A percentile compares a stretch with the other conserved stretches of the same genome.
Conservation (phyloP, 23 tunicate species). For the Clavelina lepadiformis region DNA sequence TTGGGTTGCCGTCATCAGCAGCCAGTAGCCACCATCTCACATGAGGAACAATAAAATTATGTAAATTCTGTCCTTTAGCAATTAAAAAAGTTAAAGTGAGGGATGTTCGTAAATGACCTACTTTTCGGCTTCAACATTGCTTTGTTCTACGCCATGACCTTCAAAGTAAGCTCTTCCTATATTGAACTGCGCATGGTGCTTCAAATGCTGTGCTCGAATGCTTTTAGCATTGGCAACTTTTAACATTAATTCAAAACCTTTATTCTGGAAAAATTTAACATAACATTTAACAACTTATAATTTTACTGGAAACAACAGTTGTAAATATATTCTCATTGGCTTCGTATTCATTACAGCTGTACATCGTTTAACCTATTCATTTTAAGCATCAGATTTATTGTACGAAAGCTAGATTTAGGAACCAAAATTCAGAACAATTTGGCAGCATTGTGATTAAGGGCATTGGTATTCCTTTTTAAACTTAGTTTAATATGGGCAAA, state of each 20-base stretch:
- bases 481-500: no score
- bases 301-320: no score
- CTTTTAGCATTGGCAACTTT: conserved; percentile 70
- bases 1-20: conserved; percentile 88
- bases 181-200: conserved; percentile 73
- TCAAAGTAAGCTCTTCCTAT: conserved; percentile 92
- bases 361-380: no score
- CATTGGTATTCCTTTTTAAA: no score
- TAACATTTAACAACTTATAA: no score
- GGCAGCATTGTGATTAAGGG: no score
- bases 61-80: neutral
- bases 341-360: no score
- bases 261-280: no score
- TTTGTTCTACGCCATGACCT: conserved; percentile 82
- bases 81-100: neutral
- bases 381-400: no score
- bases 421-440: no score
- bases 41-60: neutral
- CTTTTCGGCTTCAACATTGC: conserved; percentile 83
- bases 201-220: conserved; percentile 45
- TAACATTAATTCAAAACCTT: conserved; percentile 73
- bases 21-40: conserved; percentile 90
- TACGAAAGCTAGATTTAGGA: no score
- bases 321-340: no score
- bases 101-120: conserved; percentile 2